A percentile compares a stretch with the other conserved stretches of the same genome.
phyloP scores from a whole-genome alignment of 2,797 vertebrate species.

The Xenopus petersii region DNA sequence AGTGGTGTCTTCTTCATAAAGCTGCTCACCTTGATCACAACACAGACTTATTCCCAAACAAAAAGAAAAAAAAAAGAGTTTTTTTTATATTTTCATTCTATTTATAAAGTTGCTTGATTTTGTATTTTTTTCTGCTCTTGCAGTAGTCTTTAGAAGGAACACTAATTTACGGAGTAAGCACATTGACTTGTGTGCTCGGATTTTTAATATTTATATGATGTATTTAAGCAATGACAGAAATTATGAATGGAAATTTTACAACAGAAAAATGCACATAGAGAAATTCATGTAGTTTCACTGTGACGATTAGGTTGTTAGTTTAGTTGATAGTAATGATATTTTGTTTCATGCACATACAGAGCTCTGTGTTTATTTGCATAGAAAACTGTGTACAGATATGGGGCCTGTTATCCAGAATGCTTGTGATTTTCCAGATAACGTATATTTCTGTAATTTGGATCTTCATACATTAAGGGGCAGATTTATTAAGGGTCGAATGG shows the following conservation, averaged over 20 bases:
- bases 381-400: not conserved
- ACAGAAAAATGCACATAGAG: slow-evolving; percentile 4
- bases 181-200: not conserved
- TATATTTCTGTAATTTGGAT: too few relatives aligned
- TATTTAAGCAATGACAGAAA: slow-evolving; percentile 45
- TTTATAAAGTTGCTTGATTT: slow-evolving; percentile 51
- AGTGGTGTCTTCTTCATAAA: not conserved
- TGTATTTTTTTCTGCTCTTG: slow-evolving; percentile 58
- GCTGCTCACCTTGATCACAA: not conserved
- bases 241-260: not conserved
- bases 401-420: too few relatives aligned
- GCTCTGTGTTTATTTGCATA: not conserved
- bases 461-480: too few relatives aligned
- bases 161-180: not conserved
- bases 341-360: too few relatives aligned
- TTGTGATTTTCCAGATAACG: too few relatives aligned
- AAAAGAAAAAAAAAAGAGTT: too few relatives aligned
- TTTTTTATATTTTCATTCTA: slow-evolving; percentile 54
- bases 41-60: too few relatives aligned
- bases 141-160: slow-evolving; percentile 24
- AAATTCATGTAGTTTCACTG: slow-evolving; percentile 2
- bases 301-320: not conserved
- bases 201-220: slow-evolving; percentile 48
- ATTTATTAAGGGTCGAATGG: too few relatives aligned
- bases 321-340: not conserved